A percentile compares a stretch with the other conserved stretches of the same genome.
Conservation (phyloP, 2,113 vertebrate genomes). For the Forbesichthys papilliferus region DNA sequence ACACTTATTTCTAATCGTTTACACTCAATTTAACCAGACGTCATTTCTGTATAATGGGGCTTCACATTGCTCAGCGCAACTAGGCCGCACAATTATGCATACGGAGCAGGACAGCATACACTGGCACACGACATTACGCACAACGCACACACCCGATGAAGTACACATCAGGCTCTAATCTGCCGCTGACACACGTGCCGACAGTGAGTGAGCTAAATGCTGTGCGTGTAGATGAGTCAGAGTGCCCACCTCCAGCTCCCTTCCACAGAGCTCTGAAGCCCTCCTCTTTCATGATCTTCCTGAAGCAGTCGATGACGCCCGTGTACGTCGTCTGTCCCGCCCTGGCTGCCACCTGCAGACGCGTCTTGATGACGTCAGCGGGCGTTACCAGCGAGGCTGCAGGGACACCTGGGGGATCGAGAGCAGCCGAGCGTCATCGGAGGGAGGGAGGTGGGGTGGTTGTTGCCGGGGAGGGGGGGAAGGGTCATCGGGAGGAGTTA, state of each 20-base stretch:
- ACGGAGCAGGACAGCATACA: no score
- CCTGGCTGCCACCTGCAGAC: conserved; percentile 94
- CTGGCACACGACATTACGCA: no score
- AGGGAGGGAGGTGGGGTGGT: neutral
- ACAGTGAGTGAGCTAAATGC: neutral
- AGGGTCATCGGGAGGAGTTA: conserved; percentile 55
- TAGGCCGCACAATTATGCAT: no score
- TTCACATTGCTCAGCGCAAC: no score
- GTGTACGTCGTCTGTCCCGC: conserved; percentile 93
- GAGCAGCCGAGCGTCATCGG: conserved; percentile 2
- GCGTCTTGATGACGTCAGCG: conserved; percentile 98
- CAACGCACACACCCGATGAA: no score
- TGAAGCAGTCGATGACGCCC: conserved; percentile 93
- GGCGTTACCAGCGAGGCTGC: conserved; percentile 97
- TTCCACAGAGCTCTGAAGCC: conserved; percentile 94
- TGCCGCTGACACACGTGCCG: neutral
- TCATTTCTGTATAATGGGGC: no score
- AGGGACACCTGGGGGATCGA: conserved; percentile 84
- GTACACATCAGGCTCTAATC: no score
- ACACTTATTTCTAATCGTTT: no score
- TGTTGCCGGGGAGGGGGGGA: neutral
- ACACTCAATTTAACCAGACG: no score
- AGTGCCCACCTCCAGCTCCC: conserved; percentile 87
- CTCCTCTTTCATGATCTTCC: conserved; percentile 92
- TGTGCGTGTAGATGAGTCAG: neutral